A percentile compares a stretch with the other conserved stretches of the same genome.
Conservation (phyloP, 2,113 vertebrate genomes). For the Plecturocebus donacophilus region DNA sequence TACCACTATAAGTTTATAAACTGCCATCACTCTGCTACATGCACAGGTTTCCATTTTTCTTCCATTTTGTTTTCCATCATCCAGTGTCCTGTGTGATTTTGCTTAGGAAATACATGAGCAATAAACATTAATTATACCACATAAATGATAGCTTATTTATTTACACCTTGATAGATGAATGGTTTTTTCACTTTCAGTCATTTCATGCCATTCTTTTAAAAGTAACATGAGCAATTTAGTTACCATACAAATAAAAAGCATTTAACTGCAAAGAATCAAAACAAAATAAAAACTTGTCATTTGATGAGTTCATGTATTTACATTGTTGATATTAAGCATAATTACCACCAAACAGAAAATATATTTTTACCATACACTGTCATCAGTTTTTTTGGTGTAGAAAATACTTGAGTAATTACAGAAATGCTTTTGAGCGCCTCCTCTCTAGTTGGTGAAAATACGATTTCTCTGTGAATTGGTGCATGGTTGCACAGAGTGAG, state of each 20-base stretch:
- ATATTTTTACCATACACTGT: background rate
- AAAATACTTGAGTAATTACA: background rate
- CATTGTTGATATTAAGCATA: constrained; percentile 16
- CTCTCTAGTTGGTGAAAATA: background rate
- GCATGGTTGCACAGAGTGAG: background rate
- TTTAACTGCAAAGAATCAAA: constrained; percentile 70
- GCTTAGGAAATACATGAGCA: constrained; percentile 63
- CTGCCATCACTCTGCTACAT: constrained; percentile 52
- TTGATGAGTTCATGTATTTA: background rate
- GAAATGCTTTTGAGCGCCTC: background rate
- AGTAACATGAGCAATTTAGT: constrained; percentile 49
- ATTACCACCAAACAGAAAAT: background rate
- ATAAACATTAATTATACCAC: background rate
- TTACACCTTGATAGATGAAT: constrained; percentile 76
- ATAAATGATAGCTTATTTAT: background rate
- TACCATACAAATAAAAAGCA: constrained; percentile 26
- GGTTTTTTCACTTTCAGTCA: constrained; percentile 74
- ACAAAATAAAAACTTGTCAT: constrained; percentile 34
- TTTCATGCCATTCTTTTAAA: constrained; percentile 67
- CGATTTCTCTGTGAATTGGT: background rate
- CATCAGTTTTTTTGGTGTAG: background rate
- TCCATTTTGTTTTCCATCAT: constrained; percentile 66
- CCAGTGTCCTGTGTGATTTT: constrained; percentile 75
- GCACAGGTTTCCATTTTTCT: constrained; percentile 67
- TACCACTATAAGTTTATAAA: constrained; percentile 74